These are phyloP conservation scores for Apodemia zela DNA, from an alignment of 2,888 invertebrate species.

Conservation along the genomic window DNA sequence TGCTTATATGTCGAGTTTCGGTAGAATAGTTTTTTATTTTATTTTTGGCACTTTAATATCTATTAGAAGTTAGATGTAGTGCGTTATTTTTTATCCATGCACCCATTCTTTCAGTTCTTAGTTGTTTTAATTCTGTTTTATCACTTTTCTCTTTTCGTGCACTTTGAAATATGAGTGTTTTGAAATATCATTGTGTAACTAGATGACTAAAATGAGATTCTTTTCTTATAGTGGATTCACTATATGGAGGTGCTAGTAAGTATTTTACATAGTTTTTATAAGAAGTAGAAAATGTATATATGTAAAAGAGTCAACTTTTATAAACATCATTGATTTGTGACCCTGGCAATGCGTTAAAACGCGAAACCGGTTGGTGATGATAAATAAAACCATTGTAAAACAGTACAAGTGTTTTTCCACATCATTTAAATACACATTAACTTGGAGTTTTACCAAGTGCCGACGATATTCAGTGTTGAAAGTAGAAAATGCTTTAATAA, in stretches of 20 bases:
- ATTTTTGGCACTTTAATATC: constrained; percentile 62
- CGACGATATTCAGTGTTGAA: no score
- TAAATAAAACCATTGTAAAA: no score
- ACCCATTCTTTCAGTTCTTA: constrained; percentile 55
- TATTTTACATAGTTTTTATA: constrained; percentile 38
- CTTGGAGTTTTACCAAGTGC: no score
- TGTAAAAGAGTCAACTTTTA: no score
- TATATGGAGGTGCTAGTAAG: constrained; percentile 87
- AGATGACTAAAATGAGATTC: constrained; percentile 64
- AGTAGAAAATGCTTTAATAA: no score
- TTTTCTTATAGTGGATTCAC: constrained; percentile 84
- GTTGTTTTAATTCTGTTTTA: constrained; percentile 31
- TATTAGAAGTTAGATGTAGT: constrained; percentile 57
- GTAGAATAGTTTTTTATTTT: constrained; percentile 43
- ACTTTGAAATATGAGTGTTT: constrained; percentile 43
- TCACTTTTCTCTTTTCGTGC: constrained; percentile 34
- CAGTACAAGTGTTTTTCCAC: no score
- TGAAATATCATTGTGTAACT: constrained; percentile 25
- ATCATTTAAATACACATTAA: no score
- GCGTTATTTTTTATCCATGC: constrained; percentile 65
- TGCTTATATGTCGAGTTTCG: constrained; percentile 49
- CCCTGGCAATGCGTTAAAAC: no score
- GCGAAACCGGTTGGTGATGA: no score
- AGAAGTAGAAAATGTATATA: no score
- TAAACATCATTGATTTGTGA: no score